These are phyloP conservation scores for Mactra quadrangularis DNA, from an alignment of 1,140 invertebrate genomes.

Conservation along the genomic window DNA sequence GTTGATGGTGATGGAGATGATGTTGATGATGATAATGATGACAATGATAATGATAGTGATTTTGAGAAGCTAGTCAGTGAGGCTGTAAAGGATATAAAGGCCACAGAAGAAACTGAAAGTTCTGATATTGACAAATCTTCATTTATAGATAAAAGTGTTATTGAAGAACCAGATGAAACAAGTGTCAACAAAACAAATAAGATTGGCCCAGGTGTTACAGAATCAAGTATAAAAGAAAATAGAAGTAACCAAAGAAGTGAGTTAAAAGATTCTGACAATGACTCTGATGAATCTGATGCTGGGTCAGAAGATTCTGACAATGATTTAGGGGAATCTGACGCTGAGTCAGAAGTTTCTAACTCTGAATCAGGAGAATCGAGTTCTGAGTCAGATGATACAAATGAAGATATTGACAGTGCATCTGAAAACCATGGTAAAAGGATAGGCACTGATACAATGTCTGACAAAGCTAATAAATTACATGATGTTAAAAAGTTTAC, in stretches of 20 bases:
- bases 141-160: too few species aligned
- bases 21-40: conserved; percentile 48
- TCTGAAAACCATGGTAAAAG: conserved; percentile 5
- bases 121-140: too few species aligned
- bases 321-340: neutral
- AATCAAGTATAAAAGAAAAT: neutral
- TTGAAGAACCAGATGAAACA: too few species aligned
- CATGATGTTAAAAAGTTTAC: neutral
- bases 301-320: neutral
- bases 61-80: conserved; percentile 33
- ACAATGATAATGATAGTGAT: conserved; percentile 20
- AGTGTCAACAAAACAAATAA: neutral
- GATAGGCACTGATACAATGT: neutral
- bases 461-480: neutral
- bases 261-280: neutral
- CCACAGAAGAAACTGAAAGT: neutral
- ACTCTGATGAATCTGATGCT: conserved; percentile 2
- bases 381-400: neutral
- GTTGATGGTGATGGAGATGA: conserved; percentile 55
- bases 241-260: neutral
- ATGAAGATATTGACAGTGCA: neutral
- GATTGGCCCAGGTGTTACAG: neutral
- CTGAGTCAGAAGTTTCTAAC: neutral
- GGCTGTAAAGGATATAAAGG: conserved; percentile 17
- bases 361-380: neutral